Percentiles rank a stretch among this genome's conserved stretches.
Conservation (phyloP, 2,797 vertebrate genomes). For the Scomberomorus guttatus region DNA sequence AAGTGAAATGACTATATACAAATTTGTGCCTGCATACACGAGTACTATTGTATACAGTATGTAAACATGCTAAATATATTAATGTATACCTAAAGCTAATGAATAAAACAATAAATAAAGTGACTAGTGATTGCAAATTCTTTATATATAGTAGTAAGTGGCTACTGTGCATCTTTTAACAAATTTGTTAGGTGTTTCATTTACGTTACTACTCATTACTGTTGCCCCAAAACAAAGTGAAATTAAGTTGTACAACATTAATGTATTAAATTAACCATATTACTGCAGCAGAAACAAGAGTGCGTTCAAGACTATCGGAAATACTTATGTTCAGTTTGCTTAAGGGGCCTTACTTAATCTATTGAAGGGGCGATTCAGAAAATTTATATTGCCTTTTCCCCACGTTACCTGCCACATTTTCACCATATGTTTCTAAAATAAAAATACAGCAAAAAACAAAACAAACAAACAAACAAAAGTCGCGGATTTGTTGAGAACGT, state of each 20-base stretch:
- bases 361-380: neutral
- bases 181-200: neutral
- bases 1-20: too few relatives aligned
- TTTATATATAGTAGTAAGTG: neutral
- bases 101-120: neutral
- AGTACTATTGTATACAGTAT: too few relatives aligned
- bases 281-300: conserved; percentile 11
- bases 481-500: neutral
- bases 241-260: neutral
- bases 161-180: neutral
- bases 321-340: rapidly evolving
- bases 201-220: neutral
- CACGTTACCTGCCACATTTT: neutral
- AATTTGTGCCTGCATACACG: neutral
- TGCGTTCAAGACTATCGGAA: neutral
- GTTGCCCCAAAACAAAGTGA: neutral
- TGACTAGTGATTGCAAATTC: too few relatives aligned
- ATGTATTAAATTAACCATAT: neutral
- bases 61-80: too few relatives aligned
- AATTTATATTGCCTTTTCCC: too few relatives aligned
- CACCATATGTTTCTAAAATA: neutral
- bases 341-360: rapidly evolving
- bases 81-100: neutral
- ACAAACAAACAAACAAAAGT: neutral
- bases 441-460: neutral